A percentile compares a stretch with the other conserved stretches of the same genome.
phyloP scores from a whole-genome alignment of 1,140 invertebrate genomes.

The Colletes gigas region DNA sequence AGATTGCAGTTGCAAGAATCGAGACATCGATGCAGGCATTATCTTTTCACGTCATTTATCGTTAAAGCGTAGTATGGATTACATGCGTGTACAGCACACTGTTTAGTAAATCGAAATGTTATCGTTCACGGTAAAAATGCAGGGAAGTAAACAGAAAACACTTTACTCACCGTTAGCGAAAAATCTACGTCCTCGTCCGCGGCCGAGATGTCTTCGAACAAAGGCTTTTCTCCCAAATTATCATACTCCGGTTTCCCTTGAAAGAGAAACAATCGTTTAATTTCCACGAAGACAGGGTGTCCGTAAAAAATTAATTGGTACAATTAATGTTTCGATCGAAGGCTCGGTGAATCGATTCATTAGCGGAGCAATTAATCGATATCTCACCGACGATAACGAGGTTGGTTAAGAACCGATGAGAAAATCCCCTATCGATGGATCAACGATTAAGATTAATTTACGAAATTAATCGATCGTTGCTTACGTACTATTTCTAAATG shows the following conservation, averaged over 20 bases:
- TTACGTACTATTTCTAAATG: background rate
- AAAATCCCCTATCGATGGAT: conserved; percentile 35
- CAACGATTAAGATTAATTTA: conserved; percentile 29
- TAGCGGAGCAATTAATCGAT: conserved; percentile 25
- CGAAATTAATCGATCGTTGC: background rate
- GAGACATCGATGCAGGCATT: background rate
- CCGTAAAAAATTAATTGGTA: background rate
- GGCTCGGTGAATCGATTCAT: background rate
- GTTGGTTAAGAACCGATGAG: background rate
- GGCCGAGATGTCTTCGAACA: conserved; percentile 43
- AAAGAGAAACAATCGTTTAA: conserved; percentile 1
- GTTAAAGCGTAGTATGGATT: conserved; percentile 2
- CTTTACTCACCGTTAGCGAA: conserved; percentile 44
- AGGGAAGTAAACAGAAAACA: background rate
- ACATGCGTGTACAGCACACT: background rate
- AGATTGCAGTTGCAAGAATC: conserved; percentile 22
- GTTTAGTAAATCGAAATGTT: background rate
- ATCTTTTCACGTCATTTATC: conserved; percentile 31
- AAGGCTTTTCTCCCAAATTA: conserved; percentile 51
- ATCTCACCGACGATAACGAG: background rate
- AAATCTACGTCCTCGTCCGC: conserved; percentile 61
- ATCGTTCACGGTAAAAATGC: background rate
- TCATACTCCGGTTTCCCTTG: conserved; percentile 54
- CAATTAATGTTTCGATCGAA: background rate
- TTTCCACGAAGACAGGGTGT: background rate